Percentiles rank a stretch among this genome's conserved stretches.
Evolutionary conservation across 2,797 vertebrate genomes (phyloP).

Genomic region (Acridotheres tristis): DNA sequence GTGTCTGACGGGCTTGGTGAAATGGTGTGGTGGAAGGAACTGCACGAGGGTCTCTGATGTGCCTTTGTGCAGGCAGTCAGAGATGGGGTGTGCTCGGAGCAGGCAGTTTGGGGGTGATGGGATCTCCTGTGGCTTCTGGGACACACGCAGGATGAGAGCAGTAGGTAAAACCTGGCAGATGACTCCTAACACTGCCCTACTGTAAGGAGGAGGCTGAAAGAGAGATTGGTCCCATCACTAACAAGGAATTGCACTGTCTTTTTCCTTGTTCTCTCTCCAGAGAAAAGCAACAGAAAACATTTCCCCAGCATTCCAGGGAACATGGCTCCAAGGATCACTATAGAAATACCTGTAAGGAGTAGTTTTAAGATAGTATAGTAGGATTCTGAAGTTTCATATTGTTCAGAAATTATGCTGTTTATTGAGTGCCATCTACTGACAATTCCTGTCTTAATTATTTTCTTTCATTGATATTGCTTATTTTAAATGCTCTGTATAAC

Average conservation of each 20-base stretch:
- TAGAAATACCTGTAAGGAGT: neutral
- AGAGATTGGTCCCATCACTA: neutral
- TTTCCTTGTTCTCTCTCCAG: neutral
- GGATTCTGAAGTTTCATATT: neutral
- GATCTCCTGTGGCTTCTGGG: neutral
- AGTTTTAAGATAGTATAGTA: neutral
- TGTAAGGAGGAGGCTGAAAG: neutral
- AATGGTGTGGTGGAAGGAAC: neutral
- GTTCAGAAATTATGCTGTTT: slow-evolving; percentile 18
- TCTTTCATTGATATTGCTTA: neutral
- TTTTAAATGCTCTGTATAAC: neutral
- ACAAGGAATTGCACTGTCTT: neutral
- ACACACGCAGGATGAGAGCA: neutral
- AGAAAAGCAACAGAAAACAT: neutral
- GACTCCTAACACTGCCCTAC: neutral
- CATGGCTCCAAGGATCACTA: neutral
- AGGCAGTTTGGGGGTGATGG: neutral
- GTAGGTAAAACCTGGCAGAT: neutral
- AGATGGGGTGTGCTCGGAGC: rapidly evolving
- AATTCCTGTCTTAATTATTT: neutral
- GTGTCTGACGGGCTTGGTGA: neutral
- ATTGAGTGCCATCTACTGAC: slow-evolving; percentile 59
- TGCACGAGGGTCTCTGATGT: neutral
- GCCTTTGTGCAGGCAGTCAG: neutral
- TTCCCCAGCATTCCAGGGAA: neutral